Evolutionary conservation across 2,888 invertebrate genomes (phyloP).

Genomic region (Chouioia cunea): DNA sequence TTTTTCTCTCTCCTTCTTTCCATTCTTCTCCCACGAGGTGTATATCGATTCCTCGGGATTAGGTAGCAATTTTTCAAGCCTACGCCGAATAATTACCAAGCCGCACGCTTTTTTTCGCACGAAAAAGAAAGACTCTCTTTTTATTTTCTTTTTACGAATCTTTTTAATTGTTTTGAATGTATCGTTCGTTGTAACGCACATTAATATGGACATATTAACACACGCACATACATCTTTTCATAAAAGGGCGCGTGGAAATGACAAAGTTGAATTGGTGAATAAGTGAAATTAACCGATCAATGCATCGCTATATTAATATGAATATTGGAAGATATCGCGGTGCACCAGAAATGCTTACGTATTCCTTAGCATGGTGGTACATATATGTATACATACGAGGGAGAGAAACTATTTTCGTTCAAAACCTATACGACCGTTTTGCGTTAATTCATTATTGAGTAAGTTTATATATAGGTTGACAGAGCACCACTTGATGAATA

Average conservation of each 20-base stretch:
- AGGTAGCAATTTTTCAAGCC: slow-evolving; percentile 67
- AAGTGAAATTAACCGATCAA: slow-evolving; percentile 33
- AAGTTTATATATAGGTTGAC: too few species aligned
- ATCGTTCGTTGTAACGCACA: slow-evolving; percentile 6
- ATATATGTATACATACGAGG: not conserved
- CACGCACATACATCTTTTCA: too few species aligned
- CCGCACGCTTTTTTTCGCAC: slow-evolving; percentile 3
- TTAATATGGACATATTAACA: slow-evolving; percentile 26
- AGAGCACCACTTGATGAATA: too few species aligned
- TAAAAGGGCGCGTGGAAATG: not conserved
- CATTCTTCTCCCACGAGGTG: slow-evolving; percentile 49
- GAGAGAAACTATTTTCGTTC: slow-evolving; percentile 13
- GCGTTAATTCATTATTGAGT: too few species aligned
- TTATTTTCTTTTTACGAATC: not conserved
- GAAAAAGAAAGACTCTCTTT: slow-evolving; percentile 1
- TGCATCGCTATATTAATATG: slow-evolving; percentile 24
- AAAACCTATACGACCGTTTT: too few species aligned
- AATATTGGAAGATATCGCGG: slow-evolving; percentile 12
- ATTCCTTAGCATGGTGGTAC: not conserved
- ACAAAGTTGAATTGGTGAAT: slow-evolving; percentile 16
- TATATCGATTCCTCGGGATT: slow-evolving; percentile 64
- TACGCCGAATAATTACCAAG: slow-evolving; percentile 64
- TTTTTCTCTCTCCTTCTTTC: slow-evolving; percentile 29
- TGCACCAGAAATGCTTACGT: not conserved
- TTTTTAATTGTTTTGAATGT: not conserved